These are phyloP conservation scores for Alloscopus bannaensis DNA, from an alignment of 2,888 invertebrate genomes.

Conservation along the genomic window DNA sequence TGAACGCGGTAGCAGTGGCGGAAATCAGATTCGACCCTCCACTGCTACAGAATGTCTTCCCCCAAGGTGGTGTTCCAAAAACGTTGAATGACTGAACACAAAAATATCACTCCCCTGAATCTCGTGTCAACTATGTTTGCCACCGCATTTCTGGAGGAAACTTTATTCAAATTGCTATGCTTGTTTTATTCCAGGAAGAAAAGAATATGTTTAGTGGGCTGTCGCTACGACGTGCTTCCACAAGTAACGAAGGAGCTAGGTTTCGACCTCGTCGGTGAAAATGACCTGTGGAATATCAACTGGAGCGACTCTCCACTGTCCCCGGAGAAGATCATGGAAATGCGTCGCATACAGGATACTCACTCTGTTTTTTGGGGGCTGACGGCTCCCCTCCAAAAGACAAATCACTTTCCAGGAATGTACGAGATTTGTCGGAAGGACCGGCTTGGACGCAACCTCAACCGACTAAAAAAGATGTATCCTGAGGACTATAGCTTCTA, in stretches of 20 bases:
- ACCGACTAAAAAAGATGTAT: constrained; percentile 90
- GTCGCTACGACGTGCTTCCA: constrained; percentile 85
- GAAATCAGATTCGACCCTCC: no score
- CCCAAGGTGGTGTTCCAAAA: no score
- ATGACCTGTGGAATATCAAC: constrained; percentile 91
- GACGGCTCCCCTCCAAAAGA: constrained; percentile 80
- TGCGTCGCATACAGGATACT: constrained; percentile 85
- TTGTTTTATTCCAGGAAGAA: constrained; percentile 38
- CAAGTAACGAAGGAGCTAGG: constrained; percentile 83
- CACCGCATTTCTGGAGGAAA: no score
- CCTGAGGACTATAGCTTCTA: constrained; percentile 94
- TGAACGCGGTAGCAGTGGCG: no score
- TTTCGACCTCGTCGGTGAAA: constrained; percentile 86
- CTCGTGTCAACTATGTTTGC: background rate
- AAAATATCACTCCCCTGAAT: background rate
- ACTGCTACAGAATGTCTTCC: no score
- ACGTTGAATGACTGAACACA: no score
- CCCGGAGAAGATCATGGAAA: constrained; percentile 89
- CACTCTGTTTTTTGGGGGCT: constrained; percentile 45
- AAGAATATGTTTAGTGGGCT: constrained; percentile 81
- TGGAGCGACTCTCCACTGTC: constrained; percentile 94
- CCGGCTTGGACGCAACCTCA: constrained; percentile 90
- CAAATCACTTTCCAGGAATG: constrained; percentile 96
- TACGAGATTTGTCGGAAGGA: constrained; percentile 93
- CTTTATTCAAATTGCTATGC: background rate